Evolutionary conservation across 1,140 invertebrate genomes (phyloP).

Genomic region (Dendrolimus kikuchii): DNA sequence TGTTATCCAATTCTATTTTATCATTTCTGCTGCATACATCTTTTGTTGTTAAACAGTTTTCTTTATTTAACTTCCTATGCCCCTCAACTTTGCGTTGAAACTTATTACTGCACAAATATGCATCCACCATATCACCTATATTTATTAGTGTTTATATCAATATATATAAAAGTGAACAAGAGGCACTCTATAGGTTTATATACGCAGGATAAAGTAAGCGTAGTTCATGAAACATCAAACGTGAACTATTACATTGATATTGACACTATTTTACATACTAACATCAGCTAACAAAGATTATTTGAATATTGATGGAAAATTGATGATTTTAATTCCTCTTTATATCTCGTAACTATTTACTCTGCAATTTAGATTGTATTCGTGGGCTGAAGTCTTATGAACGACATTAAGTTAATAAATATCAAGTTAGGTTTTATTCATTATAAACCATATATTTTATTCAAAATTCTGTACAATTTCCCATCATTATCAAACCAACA

Average conservation of each 20-base stretch:
- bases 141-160: slow-evolving; percentile 53
- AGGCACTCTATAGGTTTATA: slow-evolving; percentile 72
- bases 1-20: no score
- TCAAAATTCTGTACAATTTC: no score
- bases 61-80: neutral
- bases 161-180: slow-evolving; percentile 72
- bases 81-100: slow-evolving; percentile 33
- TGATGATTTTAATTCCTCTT: no score
- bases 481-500: no score
- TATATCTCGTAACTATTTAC: no score
- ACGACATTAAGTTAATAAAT: no score
- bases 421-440: no score
- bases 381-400: no score
- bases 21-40: no score
- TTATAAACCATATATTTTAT: no score
- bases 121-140: slow-evolving; percentile 57
- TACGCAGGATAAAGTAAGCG: slow-evolving; percentile 66
- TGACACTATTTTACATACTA: slow-evolving; percentile 46
- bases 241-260: slow-evolving; percentile 46
- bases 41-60: no score
- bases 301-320: neutral
- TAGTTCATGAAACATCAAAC: slow-evolving; percentile 59
- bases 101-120: slow-evolving; percentile 49
- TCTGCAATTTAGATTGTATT: no score
- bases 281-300: slow-evolving; percentile 38